phyloP scores from a whole-genome alignment of 2,113 vertebrate species.

The Tachysurus vachellii region DNA sequence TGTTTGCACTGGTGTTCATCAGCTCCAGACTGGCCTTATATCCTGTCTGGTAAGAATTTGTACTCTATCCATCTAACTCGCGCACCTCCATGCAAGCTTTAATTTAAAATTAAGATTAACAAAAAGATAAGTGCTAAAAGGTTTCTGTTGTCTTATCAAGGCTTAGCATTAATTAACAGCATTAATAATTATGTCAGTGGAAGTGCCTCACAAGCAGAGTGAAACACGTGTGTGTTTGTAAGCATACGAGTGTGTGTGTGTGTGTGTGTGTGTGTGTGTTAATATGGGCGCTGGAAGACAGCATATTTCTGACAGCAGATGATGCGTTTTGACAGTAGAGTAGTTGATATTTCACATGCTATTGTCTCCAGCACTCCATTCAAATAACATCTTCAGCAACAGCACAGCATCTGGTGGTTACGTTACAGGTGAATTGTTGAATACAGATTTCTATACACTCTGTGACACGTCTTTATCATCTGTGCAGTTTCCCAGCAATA shows the following conservation, averaged over 20 bases:
- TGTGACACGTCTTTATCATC: background rate
- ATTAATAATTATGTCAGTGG: background rate
- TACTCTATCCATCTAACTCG: background rate
- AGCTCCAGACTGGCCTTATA: conserved; percentile 89
- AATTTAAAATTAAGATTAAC: background rate
- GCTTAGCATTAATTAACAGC: background rate
- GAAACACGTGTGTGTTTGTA: background rate
- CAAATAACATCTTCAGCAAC: background rate
- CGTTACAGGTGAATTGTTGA: background rate
- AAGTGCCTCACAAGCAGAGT: background rate
- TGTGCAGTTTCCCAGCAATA: background rate
- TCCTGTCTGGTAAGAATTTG: conserved; percentile 87
- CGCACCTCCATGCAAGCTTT: background rate
- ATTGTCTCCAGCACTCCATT: background rate
- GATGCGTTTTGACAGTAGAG: conserved; percentile 6
- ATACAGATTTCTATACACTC: background rate
- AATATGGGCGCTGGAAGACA: background rate
- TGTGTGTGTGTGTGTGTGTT: conserved; percentile 28
- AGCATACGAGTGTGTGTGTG: background rate
- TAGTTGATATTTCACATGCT: background rate
- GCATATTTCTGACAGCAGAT: conserved; percentile 21
- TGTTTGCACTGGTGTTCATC: conserved; percentile 93
- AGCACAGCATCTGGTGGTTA: background rate
- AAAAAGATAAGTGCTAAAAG: background rate
- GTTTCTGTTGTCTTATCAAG: background rate